phyloP scores from a whole-genome alignment of 2,888 invertebrate genomes.

The Drosophila testacea region DNA sequence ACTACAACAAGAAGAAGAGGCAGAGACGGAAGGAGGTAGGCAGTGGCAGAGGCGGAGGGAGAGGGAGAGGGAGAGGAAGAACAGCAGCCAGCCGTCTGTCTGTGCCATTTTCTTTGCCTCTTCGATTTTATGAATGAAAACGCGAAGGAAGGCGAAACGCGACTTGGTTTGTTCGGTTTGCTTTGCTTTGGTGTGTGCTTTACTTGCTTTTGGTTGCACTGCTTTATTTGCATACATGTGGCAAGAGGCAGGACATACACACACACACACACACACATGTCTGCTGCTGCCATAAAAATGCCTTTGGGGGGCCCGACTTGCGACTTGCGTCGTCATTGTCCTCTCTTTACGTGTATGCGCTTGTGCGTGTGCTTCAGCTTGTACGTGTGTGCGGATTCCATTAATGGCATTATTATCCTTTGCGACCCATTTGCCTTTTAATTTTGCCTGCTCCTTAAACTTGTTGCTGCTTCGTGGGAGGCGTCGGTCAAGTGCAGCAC shows the following conservation, averaged over 20 bases:
- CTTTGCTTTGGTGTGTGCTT: constrained; percentile 25
- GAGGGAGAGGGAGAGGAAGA: constrained; percentile 18
- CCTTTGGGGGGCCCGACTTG: constrained; percentile 69
- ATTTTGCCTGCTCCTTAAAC: constrained; percentile 61
- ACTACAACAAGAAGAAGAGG: constrained; percentile 1
- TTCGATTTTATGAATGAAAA: constrained; percentile 80
- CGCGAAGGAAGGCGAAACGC: constrained; percentile 67
- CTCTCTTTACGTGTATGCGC: constrained; percentile 25
- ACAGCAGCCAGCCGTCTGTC: constrained; percentile 46
- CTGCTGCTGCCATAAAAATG: constrained; percentile 67
- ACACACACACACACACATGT: constrained; percentile 37
- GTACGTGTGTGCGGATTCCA: constrained; percentile 30
- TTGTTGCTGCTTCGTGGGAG: constrained; percentile 48
- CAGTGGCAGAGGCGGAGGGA: constrained; percentile 22
- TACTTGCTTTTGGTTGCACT: constrained; percentile 38
- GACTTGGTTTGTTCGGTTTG: constrained; percentile 65
- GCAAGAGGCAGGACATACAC: constrained; percentile 42
- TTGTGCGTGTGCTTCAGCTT: constrained; percentile 6
- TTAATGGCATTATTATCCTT: constrained; percentile 76
- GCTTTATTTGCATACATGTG: constrained; percentile 71
- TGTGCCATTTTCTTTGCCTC: constrained; percentile 76
- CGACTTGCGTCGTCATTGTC: constrained; percentile 47
- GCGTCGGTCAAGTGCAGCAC: constrained; percentile 67
- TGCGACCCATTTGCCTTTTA: constrained; percentile 54
- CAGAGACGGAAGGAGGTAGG: background rate